Percentiles rank a stretch among this genome's conserved stretches.
These are phyloP conservation scores for Scolanthus callimorphus DNA, from an alignment of 92 coral and sea anemone species.

Conservation along the genomic window DNA sequence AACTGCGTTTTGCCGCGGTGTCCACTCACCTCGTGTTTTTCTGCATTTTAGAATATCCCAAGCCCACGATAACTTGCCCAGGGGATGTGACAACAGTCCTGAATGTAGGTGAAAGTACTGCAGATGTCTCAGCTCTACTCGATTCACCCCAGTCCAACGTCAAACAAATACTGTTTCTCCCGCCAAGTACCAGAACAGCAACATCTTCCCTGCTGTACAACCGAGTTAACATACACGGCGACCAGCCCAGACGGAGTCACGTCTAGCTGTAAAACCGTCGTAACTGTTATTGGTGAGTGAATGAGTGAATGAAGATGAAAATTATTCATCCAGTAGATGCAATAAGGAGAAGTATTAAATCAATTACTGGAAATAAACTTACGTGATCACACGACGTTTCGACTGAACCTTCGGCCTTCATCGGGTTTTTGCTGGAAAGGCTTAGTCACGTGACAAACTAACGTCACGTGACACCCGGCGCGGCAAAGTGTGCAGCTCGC, in stretches of 20 bases:
- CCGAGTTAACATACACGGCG: slow-evolving; percentile 57
- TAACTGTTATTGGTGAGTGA: slow-evolving; percentile 49
- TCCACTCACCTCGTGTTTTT: too few relatives aligned
- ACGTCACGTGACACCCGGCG: too few relatives aligned
- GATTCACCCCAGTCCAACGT: slow-evolving; percentile 51
- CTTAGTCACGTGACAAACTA: too few relatives aligned
- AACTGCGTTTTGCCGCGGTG: too few relatives aligned
- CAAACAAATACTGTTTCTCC: slow-evolving; percentile 43
- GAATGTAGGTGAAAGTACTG: slow-evolving; percentile 41
- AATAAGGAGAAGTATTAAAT: too few relatives aligned
- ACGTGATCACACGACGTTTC: too few relatives aligned
- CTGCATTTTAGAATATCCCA: slow-evolving; percentile 31
- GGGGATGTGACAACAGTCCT: slow-evolving; percentile 43
- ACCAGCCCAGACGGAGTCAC: slow-evolving; percentile 39
- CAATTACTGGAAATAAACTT: too few relatives aligned
- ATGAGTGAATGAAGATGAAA: not conserved
- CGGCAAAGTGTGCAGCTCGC: too few relatives aligned
- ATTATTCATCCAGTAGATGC: too few relatives aligned
- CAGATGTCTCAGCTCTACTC: slow-evolving; percentile 68
- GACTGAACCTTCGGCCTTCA: too few relatives aligned
- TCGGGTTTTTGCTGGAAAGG: too few relatives aligned
- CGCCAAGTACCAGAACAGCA: slow-evolving; percentile 21
- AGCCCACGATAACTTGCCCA: slow-evolving; percentile 72
- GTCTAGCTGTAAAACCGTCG: slow-evolving; percentile 30
- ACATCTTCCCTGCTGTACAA: slow-evolving; percentile 62